Percentiles rank a stretch among this genome's conserved stretches.
Evolutionary conservation across 2,797 vertebrate species (phyloP).

Genomic region (Lacerta agilis): DNA sequence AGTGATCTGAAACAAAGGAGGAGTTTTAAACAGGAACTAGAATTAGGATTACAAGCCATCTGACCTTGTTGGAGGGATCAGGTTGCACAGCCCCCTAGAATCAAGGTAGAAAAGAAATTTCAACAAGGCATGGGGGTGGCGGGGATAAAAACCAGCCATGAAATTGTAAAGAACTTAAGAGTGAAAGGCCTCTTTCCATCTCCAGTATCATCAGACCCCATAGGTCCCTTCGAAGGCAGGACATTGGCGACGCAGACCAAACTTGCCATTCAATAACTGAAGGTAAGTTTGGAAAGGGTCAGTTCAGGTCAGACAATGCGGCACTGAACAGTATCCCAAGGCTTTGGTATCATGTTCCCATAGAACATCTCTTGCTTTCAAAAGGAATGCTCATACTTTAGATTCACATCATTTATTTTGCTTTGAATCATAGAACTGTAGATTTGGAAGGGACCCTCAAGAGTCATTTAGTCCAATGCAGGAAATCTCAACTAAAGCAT

Average conservation of each 20-base stretch:
- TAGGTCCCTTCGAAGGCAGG: neutral
- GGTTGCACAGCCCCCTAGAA: slow-evolving; percentile 39
- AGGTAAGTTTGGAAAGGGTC: neutral
- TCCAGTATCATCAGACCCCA: neutral
- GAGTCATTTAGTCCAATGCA: no score
- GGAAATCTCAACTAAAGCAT: no score
- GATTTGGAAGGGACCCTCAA: no score
- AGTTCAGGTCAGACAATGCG: neutral
- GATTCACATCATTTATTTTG: no score
- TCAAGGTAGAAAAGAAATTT: slow-evolving; percentile 42
- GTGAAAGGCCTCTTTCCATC: neutral
- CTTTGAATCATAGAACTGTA: no score
- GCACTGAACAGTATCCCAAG: neutral
- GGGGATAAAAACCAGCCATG: slow-evolving; percentile 9
- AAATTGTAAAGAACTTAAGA: slow-evolving; percentile 11
- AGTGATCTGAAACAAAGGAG: slow-evolving; percentile 1
- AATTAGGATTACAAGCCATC: slow-evolving; percentile 32
- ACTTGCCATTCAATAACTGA: neutral
- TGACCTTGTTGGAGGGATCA: slow-evolving; percentile 36
- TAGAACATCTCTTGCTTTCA: neutral
- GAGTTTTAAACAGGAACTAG: neutral
- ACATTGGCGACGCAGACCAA: neutral
- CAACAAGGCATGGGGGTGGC: slow-evolving; percentile 6
- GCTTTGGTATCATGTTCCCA: neutral
- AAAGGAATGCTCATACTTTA: neutral